Conservation (phyloP, 2,797 vertebrate species). For the Sciurus vulgaris region DNA sequence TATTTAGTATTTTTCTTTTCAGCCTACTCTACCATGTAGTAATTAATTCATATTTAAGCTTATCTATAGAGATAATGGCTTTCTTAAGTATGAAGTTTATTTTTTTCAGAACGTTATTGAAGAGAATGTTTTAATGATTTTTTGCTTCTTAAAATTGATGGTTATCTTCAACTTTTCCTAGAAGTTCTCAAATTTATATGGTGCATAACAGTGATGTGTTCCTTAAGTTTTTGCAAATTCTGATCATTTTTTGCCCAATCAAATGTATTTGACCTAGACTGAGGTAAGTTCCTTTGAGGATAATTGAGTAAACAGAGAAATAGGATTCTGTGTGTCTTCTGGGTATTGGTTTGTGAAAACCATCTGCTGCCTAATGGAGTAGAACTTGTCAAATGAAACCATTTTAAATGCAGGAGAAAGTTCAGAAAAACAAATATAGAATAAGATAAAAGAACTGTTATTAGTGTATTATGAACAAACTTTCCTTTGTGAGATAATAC, state of each 20-base stretch:
- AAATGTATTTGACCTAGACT: slow-evolving; percentile 5
- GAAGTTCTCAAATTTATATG: not conserved
- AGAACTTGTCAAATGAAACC: slow-evolving; percentile 40
- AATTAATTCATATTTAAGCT: slow-evolving; percentile 45
- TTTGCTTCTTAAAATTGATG: slow-evolving; percentile 34
- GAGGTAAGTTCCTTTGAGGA: not conserved
- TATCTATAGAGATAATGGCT: slow-evolving; percentile 21
- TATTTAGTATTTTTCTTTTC: slow-evolving; percentile 17
- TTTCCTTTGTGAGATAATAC: slow-evolving; percentile 11
- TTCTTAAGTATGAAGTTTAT: not conserved
- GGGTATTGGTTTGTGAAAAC: slow-evolving; percentile 47
- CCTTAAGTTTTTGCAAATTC: slow-evolving; percentile 27
- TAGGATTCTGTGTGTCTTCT: not conserved
- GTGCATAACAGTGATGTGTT: not conserved
- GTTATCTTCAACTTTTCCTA: slow-evolving; percentile 9
- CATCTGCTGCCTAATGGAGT: slow-evolving; percentile 47
- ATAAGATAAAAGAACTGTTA: not conserved
- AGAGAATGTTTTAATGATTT: slow-evolving; percentile 38
- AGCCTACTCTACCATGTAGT: not conserved
- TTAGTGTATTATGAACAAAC: not conserved
- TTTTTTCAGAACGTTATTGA: slow-evolving; percentile 3
- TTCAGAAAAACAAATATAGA: slow-evolving; percentile 34
- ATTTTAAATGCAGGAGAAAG: slow-evolving; percentile 54
- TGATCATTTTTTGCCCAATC: not conserved
- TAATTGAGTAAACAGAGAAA: slow-evolving; percentile 44